Evolutionary conservation across 1,140 invertebrate genomes (phyloP), one percentile per base, ranked within the genome.

Genomic region (Plectrocnemia conspersa): DNA sequence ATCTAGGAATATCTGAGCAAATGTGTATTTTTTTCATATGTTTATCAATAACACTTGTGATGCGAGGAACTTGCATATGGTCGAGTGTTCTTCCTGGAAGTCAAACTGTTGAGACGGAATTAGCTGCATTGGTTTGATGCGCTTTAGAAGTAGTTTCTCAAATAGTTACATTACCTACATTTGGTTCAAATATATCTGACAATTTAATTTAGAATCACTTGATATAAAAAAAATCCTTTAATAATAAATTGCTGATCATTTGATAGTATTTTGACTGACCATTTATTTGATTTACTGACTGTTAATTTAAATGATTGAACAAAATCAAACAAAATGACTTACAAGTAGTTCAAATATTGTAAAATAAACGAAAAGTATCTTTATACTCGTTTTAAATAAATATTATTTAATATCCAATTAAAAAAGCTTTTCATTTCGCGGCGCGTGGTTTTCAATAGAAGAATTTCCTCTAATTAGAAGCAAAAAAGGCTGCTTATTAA

Each of bases 401-500:
- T n/a, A 13, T 11, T 21, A 42, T 42, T 18, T 19, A 22, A 42
- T 22, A 42, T 22, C 40, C 40, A 42, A 42, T 42, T 42, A 42
- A 42, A n/a, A n/a, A n/a, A 13, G 40, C 22, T 42, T 42, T 42
- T 42, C 6, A 13, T 19, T 42, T 42, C 19, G 15, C 4, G n/a
- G 40, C 18, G 2, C 40, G 13, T 21, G 18, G 9, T 22, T 42
- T 42, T 22, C 4, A 18, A 22, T 2, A 18, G 40, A 22, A 19
- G 40, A n/a, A 21, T 18, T 42, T 42, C 19, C 13, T 42, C 40
- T 42, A 42, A 42, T 42, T 42, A 42, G 22, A 42, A 42, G 22
- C 21, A 3, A 22, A 42, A 42, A 22, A n/a, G n/a, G 36, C 21
- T 40, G 5, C 16, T 36, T 13, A n/a, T 15, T 18, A 40, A 40